Evolutionary conservation across 2,113 vertebrate species (phyloP), one percentile per base, ranked within the genome.

Genomic region (Sphyrna mokarran): DNA sequence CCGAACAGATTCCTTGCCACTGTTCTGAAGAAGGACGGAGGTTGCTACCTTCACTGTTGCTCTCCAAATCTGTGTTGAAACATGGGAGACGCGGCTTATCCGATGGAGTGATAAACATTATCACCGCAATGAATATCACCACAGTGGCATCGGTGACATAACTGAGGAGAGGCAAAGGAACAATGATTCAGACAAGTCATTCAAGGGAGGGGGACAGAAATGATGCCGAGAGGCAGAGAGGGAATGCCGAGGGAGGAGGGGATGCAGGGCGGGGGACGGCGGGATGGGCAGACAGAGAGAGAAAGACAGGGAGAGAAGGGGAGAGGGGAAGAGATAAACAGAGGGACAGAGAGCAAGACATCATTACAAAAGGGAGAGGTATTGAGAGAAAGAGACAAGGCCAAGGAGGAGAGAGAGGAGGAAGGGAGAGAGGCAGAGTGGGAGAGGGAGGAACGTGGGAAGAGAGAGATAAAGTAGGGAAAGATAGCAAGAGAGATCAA

Each of bases 31-130:
- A 76, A 83, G 80, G 16, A 16, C 4, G 5, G 80, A 11, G 16
- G 1, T 3, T 0, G 9, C 0, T 76, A 58, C 95, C 69, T 16
- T 29, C 40, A 43, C 20, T 13, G 96, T 96, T 68, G 98, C 97
- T 97, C 96, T 97, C 97, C 72, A 96, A 95, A 80, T 98, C 98
- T 96, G 97, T 97, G 33, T 37, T 97, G 96, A 97, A 95, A 69
- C 96, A 97, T 96, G 96, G 97, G 96, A 98, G 97, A 90, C 96
- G 97, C 26, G 99, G 98, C 72, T 97, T 98, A 70, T 98, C 97
- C 5, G 99, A 98, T 83, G 99, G 99, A 94, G 99, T 95, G 94
- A 99, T 96, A 89, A 99, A 99, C 68, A 99, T 98, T 48, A 99
- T 97, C 29, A 98, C 63, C n/a, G 98, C 97, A 26, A 99, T 96